These are phyloP conservation scores for Ditylenchus weischeri DNA, from an alignment of 2,888 invertebrate species.

Conservation along the genomic window DNA sequence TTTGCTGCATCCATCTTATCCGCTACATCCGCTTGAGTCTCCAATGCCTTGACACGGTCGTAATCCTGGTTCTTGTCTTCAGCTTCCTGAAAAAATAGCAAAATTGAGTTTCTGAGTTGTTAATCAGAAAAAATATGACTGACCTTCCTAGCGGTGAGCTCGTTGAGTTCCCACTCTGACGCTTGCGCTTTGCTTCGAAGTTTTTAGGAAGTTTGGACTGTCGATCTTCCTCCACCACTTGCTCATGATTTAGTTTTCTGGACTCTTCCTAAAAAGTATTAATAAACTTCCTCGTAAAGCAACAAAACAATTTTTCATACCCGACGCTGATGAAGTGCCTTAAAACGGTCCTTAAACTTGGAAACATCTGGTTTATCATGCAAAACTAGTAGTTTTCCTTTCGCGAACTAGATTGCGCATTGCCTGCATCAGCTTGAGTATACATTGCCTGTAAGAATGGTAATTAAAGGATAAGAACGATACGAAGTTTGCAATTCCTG, in stretches of 20 bases:
- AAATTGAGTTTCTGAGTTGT: neutral
- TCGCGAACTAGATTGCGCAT: no score
- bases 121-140: slow-evolving; percentile 1
- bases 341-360: slow-evolving; percentile 41
- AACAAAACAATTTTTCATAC: slow-evolving; percentile 22
- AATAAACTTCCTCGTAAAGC: neutral
- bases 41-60: slow-evolving; percentile 77
- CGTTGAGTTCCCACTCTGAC: slow-evolving; percentile 90
- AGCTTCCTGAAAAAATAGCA: slow-evolving; percentile 59
- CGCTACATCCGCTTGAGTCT: slow-evolving; percentile 60
- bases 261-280: slow-evolving; percentile 45
- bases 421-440: no score
- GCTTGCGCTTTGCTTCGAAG: slow-evolving; percentile 83
- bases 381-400: no score
- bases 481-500: no score
- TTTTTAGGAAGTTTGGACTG: slow-evolving; percentile 85
- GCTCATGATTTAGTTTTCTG: slow-evolving; percentile 61
- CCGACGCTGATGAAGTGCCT: slow-evolving; percentile 48
- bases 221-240: slow-evolving; percentile 85
- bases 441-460: no score
- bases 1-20: slow-evolving; percentile 53
- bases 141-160: slow-evolving; percentile 77
- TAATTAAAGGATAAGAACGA: no score
- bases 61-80: slow-evolving; percentile 61
- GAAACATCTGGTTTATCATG: slow-evolving; percentile 16